Conservation (phyloP, 2,797 vertebrate genomes). For the Molossus molossus region DNA sequence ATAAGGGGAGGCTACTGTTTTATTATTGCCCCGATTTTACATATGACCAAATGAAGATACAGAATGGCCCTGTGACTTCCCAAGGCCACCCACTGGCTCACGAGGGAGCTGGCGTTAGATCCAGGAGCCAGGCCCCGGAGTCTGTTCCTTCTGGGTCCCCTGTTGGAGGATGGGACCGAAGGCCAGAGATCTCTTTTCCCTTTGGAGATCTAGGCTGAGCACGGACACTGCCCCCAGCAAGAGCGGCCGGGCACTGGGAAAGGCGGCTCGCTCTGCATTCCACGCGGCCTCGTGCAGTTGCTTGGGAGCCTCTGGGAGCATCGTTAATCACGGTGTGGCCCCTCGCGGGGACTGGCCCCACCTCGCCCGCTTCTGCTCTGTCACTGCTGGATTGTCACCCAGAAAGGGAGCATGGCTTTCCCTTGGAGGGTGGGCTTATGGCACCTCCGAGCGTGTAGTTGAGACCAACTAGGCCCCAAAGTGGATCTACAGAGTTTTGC, state of each 20-base stretch:
- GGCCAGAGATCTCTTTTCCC: not conserved
- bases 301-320: slow-evolving; percentile 60
- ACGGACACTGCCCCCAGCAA: not conserved
- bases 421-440: not conserved
- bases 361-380: not conserved
- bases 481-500: not conserved
- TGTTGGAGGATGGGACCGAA: not conserved
- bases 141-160: not conserved
- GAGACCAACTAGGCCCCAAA: not conserved
- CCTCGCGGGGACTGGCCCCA: not conserved
- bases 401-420: not conserved
- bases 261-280: slow-evolving; percentile 65
- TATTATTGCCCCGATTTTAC: not conserved
- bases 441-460: not conserved
- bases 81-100: not conserved
- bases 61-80: not conserved
- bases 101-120: not conserved
- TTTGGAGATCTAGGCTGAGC: not conserved
- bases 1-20: too few species aligned
- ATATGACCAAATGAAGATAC: not conserved
- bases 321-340: slow-evolving; percentile 61
- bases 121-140: not conserved
- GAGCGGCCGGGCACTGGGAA: not conserved
- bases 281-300: not conserved
- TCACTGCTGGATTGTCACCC: not conserved